Evolutionary conservation across 2,113 vertebrate species (phyloP).

Genomic region (Diphyllodes magnificus): DNA sequence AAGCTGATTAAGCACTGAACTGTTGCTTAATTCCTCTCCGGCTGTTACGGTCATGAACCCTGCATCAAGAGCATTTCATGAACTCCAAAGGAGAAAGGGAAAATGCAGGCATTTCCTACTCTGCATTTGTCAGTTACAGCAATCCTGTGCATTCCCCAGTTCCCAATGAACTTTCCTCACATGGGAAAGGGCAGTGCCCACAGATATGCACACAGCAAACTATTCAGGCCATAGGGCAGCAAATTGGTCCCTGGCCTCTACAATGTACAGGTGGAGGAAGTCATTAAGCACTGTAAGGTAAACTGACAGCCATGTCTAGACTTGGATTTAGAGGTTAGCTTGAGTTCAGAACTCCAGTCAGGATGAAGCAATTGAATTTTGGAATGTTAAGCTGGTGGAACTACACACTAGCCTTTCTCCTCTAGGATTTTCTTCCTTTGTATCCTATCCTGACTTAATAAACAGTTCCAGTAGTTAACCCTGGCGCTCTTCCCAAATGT

Average conservation of each 20-base stretch:
- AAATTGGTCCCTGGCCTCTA: background rate
- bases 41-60: background rate
- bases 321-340: conserved; percentile 51
- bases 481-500: background rate
- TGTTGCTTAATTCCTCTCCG: background rate
- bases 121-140: background rate
- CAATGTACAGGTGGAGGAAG: background rate
- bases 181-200: background rate
- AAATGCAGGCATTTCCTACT: background rate
- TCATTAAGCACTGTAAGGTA: conserved; percentile 9
- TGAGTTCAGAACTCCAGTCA: conserved; percentile 27
- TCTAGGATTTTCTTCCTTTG: background rate
- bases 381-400: background rate
- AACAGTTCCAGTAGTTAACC: background rate
- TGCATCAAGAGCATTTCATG: background rate
- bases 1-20: conserved; percentile 33
- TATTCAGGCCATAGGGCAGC: background rate
- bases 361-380: background rate
- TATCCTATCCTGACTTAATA: background rate
- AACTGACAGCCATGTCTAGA: conserved; percentile 17
- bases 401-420: background rate
- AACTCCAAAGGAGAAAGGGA: background rate
- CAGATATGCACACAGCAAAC: background rate
- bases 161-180: background rate
- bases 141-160: background rate